A percentile compares a stretch with the other conserved stretches of the same genome.
Evolutionary conservation across 35 echinoderm and acorn worm genomes (phyloP).

Genomic region (Apostichopus japonicus): DNA sequence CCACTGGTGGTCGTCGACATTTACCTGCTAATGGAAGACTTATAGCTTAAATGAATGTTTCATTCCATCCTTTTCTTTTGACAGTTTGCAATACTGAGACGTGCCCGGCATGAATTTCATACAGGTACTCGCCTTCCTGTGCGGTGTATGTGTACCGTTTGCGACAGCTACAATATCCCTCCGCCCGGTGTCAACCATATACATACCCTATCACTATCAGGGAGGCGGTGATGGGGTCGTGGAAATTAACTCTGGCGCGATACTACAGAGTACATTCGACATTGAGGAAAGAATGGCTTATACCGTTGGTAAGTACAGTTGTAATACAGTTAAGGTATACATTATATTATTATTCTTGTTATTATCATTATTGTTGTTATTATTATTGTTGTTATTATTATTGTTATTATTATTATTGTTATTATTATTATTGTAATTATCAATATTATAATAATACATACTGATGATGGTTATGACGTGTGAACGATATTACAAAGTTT

Average conservation of each 20-base stretch:
- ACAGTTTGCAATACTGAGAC: background rate
- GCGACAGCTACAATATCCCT: slow-evolving; percentile 17
- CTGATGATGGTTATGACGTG: no score
- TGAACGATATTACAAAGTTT: no score
- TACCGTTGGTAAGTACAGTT: slow-evolving; percentile 1
- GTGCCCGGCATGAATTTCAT: background rate
- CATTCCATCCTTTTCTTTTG: background rate
- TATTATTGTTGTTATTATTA: no score
- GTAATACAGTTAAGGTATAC: no score
- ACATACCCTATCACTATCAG: slow-evolving; percentile 57
- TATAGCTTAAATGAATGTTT: background rate
- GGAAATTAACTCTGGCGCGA: slow-evolving; percentile 33
- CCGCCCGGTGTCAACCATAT: slow-evolving; percentile 36
- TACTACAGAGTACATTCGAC: slow-evolving; percentile 26
- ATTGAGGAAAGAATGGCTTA: slow-evolving; percentile 44
- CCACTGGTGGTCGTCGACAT: no score
- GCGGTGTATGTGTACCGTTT: slow-evolving; percentile 1
- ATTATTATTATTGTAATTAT: no score
- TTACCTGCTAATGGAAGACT: no score
- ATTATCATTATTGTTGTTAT: no score
- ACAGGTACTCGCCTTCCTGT: background rate
- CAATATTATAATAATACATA: no score
- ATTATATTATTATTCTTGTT: no score
- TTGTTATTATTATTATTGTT: no score
- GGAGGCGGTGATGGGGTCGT: slow-evolving; percentile 46